Base-by-base conservation (phyloP, 2,113 vertebrate genomes). In the Jacana jacana region DNA sequence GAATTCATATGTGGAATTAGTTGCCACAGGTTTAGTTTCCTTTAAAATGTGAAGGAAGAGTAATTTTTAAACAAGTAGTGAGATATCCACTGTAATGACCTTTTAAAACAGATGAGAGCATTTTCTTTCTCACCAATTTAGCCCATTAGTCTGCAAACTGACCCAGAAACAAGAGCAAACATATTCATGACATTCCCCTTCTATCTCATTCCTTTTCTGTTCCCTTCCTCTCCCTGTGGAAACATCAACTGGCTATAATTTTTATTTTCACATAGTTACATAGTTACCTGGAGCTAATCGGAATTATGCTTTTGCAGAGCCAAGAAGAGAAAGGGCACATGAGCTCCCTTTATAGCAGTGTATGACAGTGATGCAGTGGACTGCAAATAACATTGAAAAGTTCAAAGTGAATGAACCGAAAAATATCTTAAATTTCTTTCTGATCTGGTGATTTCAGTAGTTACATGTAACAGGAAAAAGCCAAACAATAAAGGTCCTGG, bases 401-500 rank as follows among this genome's bases (percentile, higher is more conserved):
- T 78, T 90, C 2, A 14, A 86, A 90, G 76, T 51, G 86, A 93
- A 90, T 88, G 64, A 94, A 93, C 95, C 80, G 91, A 93, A 93
- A 93, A 94, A 83, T 76, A 83, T 40, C 44, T 80, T 83, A 30
- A 76, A 83, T 81, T 92, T 92, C 39, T 83, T 96, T 95, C 91
- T 88, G 55, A 91, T 81, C n/a, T 83, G 28, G 25, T 83, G 58
- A 88, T 58, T 88, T 91, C 80, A 68, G 46, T 23, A 70, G 40
- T 66, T 88, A 80, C 3, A 54, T 76, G 4, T 57, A 82, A 49
- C 22, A 77, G 31, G 19, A 40, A 52, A 81, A 89, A 82, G 9
- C 39, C n/a, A 79, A 85, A 71, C 44, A 86, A 46, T 76, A 93
- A 95, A 96, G 78, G 75, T 91, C 79, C 91, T 61, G 28, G 54